Percentiles rank a stretch among this genome's conserved stretches.
These are phyloP conservation scores for Temnopleurus reevesii DNA, from an alignment of 53 echinoderm and acorn worm genomes.

Conservation along the genomic window DNA sequence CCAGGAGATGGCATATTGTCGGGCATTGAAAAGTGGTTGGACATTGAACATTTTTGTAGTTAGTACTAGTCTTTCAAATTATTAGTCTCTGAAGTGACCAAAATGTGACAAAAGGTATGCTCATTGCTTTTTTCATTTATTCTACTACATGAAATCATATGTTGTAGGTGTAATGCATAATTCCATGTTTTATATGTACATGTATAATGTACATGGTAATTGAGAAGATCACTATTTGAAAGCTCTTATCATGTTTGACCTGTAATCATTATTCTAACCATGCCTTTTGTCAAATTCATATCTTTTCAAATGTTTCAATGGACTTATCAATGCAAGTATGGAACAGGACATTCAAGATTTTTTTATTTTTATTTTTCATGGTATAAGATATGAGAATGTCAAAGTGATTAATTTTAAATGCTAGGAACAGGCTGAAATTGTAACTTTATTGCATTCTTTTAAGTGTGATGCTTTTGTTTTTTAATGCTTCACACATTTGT, in stretches of 20 bases:
- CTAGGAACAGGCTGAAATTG: neutral
- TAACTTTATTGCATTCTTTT: neutral
- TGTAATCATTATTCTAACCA: neutral
- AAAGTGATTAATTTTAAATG: neutral
- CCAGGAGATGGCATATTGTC: no score
- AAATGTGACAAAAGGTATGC: neutral
- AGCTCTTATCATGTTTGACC: neutral
- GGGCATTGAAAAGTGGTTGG: no score
- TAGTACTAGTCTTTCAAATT: slow-evolving; percentile 23
- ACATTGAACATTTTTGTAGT: neutral
- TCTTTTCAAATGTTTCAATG: neutral
- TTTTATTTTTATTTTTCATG: neutral
- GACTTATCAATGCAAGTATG: neutral
- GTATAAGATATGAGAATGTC: neutral
- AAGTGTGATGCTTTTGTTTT: neutral
- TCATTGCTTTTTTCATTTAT: neutral
- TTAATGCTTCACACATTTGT: neutral
- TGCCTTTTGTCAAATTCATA: slow-evolving; percentile 3
- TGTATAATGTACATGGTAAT: neutral
- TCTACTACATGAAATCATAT: neutral
- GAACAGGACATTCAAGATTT: neutral
- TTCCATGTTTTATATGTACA: neutral
- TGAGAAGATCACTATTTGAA: no score
- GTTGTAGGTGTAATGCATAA: neutral
- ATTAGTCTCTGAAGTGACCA: neutral